Evolutionary conservation across 1,140 invertebrate genomes (phyloP).

Genomic region (Scaptomyza montana): DNA sequence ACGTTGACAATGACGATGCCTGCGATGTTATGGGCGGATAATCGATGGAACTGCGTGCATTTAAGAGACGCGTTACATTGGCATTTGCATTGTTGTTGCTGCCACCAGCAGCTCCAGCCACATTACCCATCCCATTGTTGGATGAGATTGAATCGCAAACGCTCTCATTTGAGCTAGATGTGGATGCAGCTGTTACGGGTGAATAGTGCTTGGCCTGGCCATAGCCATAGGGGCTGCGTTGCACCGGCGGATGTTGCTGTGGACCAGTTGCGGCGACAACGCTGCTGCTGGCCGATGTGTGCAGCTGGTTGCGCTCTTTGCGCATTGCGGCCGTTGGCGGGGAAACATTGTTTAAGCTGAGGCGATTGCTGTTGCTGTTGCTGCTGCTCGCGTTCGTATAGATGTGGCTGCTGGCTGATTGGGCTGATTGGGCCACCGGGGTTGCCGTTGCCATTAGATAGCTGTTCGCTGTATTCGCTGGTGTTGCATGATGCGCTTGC

Average conservation of each 20-base stretch:
- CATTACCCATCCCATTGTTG: slow-evolving; percentile 76
- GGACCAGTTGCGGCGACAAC: slow-evolving; percentile 40
- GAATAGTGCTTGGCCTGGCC: slow-evolving; percentile 75
- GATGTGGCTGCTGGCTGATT: slow-evolving; percentile 55
- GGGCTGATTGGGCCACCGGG: slow-evolving; percentile 66
- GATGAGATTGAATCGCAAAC: slow-evolving; percentile 87
- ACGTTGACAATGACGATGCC: slow-evolving; percentile 64
- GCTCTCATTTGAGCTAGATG: slow-evolving; percentile 90
- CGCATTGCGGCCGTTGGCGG: slow-evolving; percentile 70
- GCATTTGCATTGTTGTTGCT: slow-evolving; percentile 44
- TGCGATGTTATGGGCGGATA: slow-evolving; percentile 67
- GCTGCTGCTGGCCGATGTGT: slow-evolving; percentile 39
- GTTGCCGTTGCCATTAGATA: slow-evolving; percentile 73
- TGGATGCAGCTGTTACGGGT: slow-evolving; percentile 79
- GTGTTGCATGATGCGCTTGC: slow-evolving; percentile 70
- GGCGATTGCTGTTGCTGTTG: slow-evolving; percentile 41
- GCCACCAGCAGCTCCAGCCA: background rate
- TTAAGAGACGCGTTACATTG: slow-evolving; percentile 51
- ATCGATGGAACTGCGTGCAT: slow-evolving; percentile 58
- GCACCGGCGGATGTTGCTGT: slow-evolving; percentile 75
- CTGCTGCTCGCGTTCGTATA: slow-evolving; percentile 48
- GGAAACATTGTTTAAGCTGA: slow-evolving; percentile 72
- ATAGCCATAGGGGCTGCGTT: slow-evolving; percentile 68
- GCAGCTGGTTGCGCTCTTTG: slow-evolving; percentile 59
- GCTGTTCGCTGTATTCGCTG: slow-evolving; percentile 53